phyloP scores from a whole-genome alignment of 2,888 invertebrate species.

The Tyria jacobaeae region DNA sequence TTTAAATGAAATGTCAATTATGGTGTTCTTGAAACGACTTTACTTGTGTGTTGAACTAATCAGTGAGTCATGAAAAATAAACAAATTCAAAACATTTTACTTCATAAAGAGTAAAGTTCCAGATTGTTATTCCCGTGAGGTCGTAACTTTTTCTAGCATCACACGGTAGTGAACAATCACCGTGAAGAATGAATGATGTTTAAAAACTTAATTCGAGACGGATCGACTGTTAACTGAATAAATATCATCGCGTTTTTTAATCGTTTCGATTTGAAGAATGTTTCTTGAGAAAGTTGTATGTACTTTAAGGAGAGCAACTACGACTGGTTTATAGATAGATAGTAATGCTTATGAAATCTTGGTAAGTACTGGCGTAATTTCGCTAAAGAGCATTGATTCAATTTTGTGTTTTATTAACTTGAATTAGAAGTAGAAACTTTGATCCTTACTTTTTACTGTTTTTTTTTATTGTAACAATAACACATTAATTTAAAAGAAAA shows the following conservation, averaged over 20 bases:
- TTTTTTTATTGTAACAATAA: no score
- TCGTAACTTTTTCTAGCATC: slow-evolving; percentile 62
- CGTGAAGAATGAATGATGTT: slow-evolving; percentile 58
- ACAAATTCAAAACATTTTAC: slow-evolving; percentile 18
- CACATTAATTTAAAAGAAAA: neutral
- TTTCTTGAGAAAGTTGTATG: slow-evolving; percentile 24
- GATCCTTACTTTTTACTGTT: no score
- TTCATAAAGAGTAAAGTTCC: slow-evolving; percentile 9
- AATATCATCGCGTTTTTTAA: slow-evolving; percentile 32
- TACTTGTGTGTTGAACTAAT: no score
- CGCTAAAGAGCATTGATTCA: no score
- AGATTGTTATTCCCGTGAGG: slow-evolving; percentile 55
- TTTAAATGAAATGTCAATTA: neutral
- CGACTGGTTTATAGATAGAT: slow-evolving; percentile 1
- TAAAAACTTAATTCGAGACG: slow-evolving; percentile 46
- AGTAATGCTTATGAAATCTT: no score
- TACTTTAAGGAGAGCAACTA: slow-evolving; percentile 9
- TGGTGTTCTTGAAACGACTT: neutral
- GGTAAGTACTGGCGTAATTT: no score
- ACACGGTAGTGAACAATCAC: slow-evolving; percentile 58
- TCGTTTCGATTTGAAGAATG: slow-evolving; percentile 19
- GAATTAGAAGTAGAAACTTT: no score
- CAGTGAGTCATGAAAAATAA: neutral
- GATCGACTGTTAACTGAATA: slow-evolving; percentile 40
- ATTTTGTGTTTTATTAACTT: no score